Percentiles rank a stretch among this genome's conserved stretches.
Conservation (phyloP, 2,113 vertebrate genomes). For the Zeus faber region DNA sequence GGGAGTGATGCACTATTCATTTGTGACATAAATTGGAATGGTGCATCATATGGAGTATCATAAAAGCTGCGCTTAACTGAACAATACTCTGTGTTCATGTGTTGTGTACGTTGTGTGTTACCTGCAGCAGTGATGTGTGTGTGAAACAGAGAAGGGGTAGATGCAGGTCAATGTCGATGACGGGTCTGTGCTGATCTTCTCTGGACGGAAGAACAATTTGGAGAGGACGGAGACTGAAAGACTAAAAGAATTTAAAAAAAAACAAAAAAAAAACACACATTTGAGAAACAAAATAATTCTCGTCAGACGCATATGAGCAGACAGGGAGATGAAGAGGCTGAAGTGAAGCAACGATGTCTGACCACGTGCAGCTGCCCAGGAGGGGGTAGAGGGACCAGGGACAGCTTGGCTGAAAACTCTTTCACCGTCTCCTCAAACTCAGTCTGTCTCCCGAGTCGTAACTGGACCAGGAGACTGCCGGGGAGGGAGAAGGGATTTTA, state of each 20-base stretch:
- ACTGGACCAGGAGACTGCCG: conserved; percentile 80
- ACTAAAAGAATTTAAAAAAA: conserved; percentile 57
- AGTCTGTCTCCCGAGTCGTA: conserved; percentile 76
- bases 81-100: too few species aligned
- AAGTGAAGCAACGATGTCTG: conserved; percentile 33
- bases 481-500: background rate
- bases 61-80: too few species aligned
- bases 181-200: conserved; percentile 81
- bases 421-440: conserved; percentile 85
- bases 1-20: too few species aligned
- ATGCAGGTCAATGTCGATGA: conserved; percentile 91
- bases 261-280: background rate
- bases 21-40: too few species aligned
- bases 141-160: conserved; percentile 89
- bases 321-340: background rate
- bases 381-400: conserved; percentile 87
- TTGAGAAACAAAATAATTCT: background rate
- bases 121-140: conserved; percentile 86
- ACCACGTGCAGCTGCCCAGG: conserved; percentile 94
- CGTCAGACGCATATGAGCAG: background rate
- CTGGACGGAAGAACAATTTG: conserved; percentile 87
- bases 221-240: conserved; percentile 86
- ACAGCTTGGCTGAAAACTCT: conserved; percentile 91
- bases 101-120: conserved; percentile 45
- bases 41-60: too few species aligned